Conservation (phyloP, 30 jellyfish, hydroid and myxozoan genomes). For the Chrysaora quinquecirrha region DNA sequence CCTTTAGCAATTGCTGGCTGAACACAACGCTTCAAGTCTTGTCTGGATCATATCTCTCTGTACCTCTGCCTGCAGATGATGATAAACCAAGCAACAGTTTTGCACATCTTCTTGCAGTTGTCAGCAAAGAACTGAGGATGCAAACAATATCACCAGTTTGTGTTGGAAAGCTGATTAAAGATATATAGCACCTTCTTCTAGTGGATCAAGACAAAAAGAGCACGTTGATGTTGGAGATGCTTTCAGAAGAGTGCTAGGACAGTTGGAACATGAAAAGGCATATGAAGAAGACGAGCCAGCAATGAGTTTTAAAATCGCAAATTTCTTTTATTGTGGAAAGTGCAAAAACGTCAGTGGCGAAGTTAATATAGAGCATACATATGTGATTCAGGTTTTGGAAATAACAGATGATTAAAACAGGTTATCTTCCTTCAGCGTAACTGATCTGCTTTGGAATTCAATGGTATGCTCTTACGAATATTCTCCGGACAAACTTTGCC, state of each 20-base stretch:
- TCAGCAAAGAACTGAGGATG: too few species aligned
- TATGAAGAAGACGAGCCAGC: background rate
- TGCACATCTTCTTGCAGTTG: too few species aligned
- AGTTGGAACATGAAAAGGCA: background rate
- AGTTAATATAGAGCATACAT: background rate
- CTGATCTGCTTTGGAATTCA: background rate
- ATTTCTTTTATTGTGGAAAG: background rate
- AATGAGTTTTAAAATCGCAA: background rate
- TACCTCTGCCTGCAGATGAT: too few species aligned
- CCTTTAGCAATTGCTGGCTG: background rate
- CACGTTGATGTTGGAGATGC: background rate
- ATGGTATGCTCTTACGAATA: background rate
- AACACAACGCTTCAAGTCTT: too few species aligned
- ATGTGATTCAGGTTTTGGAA: background rate
- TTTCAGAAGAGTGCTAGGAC: background rate
- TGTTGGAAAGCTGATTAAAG: too few species aligned
- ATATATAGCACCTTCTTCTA: background rate
- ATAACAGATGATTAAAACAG: background rate
- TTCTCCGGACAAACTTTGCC: background rate
- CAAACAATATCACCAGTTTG: too few species aligned
- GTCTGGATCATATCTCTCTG: too few species aligned
- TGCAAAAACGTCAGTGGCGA: background rate
- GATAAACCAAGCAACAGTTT: too few species aligned
- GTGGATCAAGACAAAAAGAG: background rate
- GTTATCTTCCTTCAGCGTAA: background rate